phyloP scores from a whole-genome alignment of 2,888 invertebrate species.

The Eilema griseolum region DNA sequence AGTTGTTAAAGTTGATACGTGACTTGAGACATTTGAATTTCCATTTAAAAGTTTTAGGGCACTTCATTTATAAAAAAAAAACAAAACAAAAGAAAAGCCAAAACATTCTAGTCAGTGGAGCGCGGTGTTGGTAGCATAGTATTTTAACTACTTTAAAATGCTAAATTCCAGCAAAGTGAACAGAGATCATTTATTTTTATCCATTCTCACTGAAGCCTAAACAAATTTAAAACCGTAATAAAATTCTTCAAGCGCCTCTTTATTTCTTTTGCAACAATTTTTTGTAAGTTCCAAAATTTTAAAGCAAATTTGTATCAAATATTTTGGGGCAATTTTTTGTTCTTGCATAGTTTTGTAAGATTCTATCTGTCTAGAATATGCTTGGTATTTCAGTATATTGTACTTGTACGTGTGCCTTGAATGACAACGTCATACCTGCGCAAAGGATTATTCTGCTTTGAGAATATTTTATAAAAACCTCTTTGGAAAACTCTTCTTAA shows the following conservation, averaged over 20 bases:
- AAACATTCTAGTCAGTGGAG: neutral
- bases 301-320: conserved; percentile 16
- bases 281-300: conserved; percentile 6
- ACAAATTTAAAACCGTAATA: conserved; percentile 12
- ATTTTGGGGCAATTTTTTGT: conserved; percentile 16
- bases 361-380: conserved; percentile 15
- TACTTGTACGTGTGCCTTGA: too few relatives aligned
- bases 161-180: neutral
- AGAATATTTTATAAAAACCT: too few relatives aligned
- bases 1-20: too few relatives aligned
- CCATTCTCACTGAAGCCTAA: neutral
- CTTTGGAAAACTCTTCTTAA: too few relatives aligned
- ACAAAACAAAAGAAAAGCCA: neutral
- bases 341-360: neutral
- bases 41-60: too few relatives aligned
- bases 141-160: neutral
- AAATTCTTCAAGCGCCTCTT: conserved; percentile 17
- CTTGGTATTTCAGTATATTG: conserved; percentile 10
- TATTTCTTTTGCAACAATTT: neutral
- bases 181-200: conserved; percentile 8
- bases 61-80: neutral
- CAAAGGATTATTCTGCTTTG: too few relatives aligned
- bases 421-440: too few relatives aligned
- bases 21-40: too few relatives aligned
- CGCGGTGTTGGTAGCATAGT: neutral